These are phyloP conservation scores for Eupithecia abbreviata DNA, from an alignment of 2,888 invertebrate genomes.

Conservation along the genomic window DNA sequence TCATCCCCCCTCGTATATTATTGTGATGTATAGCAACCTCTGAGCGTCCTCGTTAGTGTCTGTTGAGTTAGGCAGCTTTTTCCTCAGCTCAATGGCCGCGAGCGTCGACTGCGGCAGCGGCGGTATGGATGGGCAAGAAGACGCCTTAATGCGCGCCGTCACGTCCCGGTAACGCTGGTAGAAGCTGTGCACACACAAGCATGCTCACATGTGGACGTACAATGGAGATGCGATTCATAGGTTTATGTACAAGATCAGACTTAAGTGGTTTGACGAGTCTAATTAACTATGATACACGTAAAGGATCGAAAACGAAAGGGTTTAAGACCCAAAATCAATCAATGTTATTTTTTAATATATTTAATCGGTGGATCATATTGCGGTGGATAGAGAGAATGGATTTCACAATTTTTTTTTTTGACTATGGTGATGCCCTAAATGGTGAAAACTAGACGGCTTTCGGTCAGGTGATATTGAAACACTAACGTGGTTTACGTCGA, in stretches of 20 bases:
- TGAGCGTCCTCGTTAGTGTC: constrained; percentile 75
- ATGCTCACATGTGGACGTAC: constrained; percentile 42
- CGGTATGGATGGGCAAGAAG: constrained; percentile 90
- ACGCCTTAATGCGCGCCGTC: constrained; percentile 94
- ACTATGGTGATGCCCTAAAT: background rate
- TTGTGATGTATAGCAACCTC: constrained; percentile 72
- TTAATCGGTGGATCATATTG: background rate
- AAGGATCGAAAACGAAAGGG: background rate
- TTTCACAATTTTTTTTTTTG: background rate
- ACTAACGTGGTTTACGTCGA: background rate
- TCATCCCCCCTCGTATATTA: constrained; percentile 26
- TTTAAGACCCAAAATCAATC: background rate
- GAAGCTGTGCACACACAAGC: constrained; percentile 87
- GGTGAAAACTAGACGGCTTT: background rate
- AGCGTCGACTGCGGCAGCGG: constrained; percentile 80
- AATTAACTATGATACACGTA: background rate
- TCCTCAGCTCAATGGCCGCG: constrained; percentile 61
- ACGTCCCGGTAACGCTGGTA: constrained; percentile 94
- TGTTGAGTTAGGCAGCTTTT: constrained; percentile 67
- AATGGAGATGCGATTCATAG: constrained; percentile 15
- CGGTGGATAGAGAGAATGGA: background rate
- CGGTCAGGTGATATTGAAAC: background rate
- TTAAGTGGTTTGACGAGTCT: background rate
- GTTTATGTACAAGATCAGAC: background rate
- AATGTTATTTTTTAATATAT: background rate